Evolutionary conservation across 2,797 vertebrate genomes (phyloP), one percentile per base, ranked within the genome.

Genomic region (Nyctibius grandis): DNA sequence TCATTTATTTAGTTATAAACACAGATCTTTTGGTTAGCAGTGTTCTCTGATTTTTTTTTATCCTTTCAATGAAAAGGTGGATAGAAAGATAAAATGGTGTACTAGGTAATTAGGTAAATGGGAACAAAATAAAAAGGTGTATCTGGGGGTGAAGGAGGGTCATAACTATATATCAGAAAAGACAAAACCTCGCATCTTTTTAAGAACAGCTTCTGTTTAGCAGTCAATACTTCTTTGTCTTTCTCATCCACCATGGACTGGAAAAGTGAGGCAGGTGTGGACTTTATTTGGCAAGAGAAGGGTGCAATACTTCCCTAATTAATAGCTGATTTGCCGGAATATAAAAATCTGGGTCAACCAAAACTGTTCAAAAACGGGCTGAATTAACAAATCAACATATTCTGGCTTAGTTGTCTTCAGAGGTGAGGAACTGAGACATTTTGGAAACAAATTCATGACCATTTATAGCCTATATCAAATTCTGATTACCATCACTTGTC

Each of bases 31-130:
- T 57, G 9, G 26, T 45, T 85, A 59, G 14, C 21, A 57, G 19
- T 38, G 6, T 42, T 85, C 9, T 75, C 28, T 65, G 20, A 40
- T 28, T 34, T 61, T 76, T 65, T 67, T 59, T 87, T 40, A 54
- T 56, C 5, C 4, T 75, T 87, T 81, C 36, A 57, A 3, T 50
- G 20, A 96, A 95, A 80, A 74, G 47, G 4, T 28, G 12, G 26
- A 82, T 90, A 96, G 75, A 95, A 94, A 95, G 78, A 95, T 72
- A 89, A 95, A 88, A 78, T 51, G 47, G 60, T 93, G 28, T 91
- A 79, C 96, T 96, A 78, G 20, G 8, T 91, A 96, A 97, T 85
- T 68, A 97, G 56, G 56, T 89, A 89, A 97, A 93, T 83, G 65
- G 40, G 47, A 80, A 85, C 21, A 44, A 40, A 74, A 92, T 85